Evolutionary conservation across 2,113 vertebrate genomes (phyloP).

Genomic region (Mormyrus iriodes): DNA sequence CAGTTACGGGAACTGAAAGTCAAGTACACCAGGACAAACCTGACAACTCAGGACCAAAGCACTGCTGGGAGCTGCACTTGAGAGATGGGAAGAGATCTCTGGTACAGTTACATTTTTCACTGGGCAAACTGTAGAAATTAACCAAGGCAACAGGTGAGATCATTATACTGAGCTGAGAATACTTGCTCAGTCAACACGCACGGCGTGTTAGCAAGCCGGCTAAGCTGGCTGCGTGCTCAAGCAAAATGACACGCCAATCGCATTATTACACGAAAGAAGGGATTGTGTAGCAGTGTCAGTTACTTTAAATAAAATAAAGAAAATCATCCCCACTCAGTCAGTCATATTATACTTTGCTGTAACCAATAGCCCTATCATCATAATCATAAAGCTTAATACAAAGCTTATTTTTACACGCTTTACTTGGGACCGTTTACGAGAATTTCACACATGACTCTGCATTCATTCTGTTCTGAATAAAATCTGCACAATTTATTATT

Average conservation of each 20-base stretch:
- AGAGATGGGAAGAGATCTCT: background rate
- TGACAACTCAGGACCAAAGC: background rate
- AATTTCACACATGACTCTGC: background rate
- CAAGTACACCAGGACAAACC: background rate
- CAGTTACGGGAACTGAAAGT: background rate
- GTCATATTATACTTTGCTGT: background rate
- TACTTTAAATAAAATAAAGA: background rate
- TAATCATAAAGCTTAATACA: background rate
- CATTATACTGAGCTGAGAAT: background rate
- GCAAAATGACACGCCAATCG: background rate
- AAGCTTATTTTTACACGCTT: background rate
- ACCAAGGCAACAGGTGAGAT: background rate
- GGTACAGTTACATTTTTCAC: background rate
- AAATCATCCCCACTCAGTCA: background rate
- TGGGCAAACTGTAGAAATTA: background rate
- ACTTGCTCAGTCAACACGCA: background rate
- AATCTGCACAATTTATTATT: background rate
- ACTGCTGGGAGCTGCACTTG: background rate
- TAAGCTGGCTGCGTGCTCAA: background rate
- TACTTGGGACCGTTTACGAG: background rate
- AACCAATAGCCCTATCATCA: background rate
- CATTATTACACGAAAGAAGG: background rate
- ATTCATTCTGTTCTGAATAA: background rate
- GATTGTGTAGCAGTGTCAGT: background rate
- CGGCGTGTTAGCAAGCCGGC: background rate